These are phyloP conservation scores for Tetranychus urticae DNA, from an alignment of 1,140 invertebrate genomes.

Conservation along the genomic window DNA sequence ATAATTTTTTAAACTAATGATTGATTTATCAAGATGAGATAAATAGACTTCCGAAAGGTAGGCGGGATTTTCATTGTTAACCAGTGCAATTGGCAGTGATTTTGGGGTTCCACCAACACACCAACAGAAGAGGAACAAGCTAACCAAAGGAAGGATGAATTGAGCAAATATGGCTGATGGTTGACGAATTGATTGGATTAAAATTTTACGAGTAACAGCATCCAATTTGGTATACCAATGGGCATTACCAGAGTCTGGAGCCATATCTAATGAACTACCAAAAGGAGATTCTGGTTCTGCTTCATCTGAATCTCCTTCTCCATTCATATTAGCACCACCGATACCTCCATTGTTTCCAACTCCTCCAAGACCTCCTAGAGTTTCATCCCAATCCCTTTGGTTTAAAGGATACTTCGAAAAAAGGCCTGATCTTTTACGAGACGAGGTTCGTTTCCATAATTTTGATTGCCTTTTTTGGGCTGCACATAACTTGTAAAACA, in stretches of 20 bases:
- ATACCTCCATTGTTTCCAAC: neutral
- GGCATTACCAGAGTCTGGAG: neutral
- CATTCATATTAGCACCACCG: neutral
- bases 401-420: neutral
- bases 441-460: constrained; percentile 1
- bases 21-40: neutral
- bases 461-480: neutral
- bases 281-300: neutral
- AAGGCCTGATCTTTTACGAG: neutral
- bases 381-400: neutral
- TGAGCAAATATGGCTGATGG: neutral
- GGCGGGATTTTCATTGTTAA: constrained; percentile 22
- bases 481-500: constrained; percentile 65
- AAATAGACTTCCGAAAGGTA: neutral
- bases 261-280: too few relatives aligned
- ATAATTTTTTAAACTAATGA: neutral
- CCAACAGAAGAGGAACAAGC: constrained; percentile 78
- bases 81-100: constrained; percentile 52
- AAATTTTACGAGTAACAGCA: neutral
- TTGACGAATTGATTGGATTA: neutral
- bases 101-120: constrained; percentile 71
- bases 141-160: constrained; percentile 58
- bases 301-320: neutral
- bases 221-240: neutral
- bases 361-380: neutral